These are phyloP conservation scores for Engraulis encrasicolus DNA, from an alignment of 2,113 vertebrate species.

Conservation along the genomic window DNA sequence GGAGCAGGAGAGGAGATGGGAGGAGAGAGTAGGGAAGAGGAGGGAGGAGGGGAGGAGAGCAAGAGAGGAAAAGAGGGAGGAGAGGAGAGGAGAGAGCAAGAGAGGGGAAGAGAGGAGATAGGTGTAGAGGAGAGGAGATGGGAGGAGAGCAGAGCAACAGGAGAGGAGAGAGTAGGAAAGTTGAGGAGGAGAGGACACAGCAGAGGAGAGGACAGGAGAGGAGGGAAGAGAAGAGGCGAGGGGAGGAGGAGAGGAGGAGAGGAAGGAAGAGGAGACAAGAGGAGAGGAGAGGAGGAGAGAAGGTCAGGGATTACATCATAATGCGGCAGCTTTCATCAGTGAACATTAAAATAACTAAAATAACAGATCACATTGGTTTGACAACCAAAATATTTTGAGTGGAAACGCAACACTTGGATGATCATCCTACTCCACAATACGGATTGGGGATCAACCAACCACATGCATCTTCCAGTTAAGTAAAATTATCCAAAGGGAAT, in stretches of 20 bases:
- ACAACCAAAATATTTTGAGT: neutral
- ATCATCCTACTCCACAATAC: neutral
- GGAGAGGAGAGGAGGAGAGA: neutral
- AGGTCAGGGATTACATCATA: neutral
- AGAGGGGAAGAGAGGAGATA: too few relatives aligned
- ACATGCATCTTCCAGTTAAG: neutral
- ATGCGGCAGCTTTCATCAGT: too few relatives aligned
- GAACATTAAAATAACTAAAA: neutral
- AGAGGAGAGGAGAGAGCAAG: too few relatives aligned
- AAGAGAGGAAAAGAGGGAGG: neutral
- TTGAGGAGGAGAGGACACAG: too few relatives aligned
- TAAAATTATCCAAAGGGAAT: neutral
- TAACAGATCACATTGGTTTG: neutral
- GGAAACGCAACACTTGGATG: neutral
- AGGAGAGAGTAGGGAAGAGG: neutral
- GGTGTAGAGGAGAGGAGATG: too few relatives aligned
- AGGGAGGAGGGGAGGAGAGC: neutral
- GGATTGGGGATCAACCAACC: neutral
- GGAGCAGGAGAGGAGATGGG: too few relatives aligned
- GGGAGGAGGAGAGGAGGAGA: neutral
- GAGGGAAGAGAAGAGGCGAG: too few relatives aligned
- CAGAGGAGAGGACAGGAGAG: too few relatives aligned
- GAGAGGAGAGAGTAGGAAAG: too few relatives aligned
- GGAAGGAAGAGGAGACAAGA: too few relatives aligned
- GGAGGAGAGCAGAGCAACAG: neutral